These are phyloP conservation scores for Eupithecia vulgata DNA, from an alignment of 2,888 invertebrate genomes.

Conservation along the genomic window DNA sequence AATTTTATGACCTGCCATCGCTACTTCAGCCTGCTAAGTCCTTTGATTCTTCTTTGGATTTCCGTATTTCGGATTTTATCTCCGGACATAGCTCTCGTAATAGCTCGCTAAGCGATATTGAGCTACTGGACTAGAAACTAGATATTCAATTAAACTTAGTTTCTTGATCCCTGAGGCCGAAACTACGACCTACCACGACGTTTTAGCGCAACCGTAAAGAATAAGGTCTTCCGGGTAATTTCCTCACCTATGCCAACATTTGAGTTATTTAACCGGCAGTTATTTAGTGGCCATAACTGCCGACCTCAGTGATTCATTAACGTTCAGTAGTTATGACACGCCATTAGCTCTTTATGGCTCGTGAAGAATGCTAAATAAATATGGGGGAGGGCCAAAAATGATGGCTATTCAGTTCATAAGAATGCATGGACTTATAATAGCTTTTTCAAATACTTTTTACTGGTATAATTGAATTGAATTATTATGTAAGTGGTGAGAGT, in stretches of 20 bases:
- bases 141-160: not conserved
- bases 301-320: slow-evolving; percentile 61
- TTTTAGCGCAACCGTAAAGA: not conserved
- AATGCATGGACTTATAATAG: not conserved
- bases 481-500: no score
- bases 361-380: slow-evolving; percentile 53
- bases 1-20: no score
- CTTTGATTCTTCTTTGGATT: no score
- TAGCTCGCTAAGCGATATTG: no score
- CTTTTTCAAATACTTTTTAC: not conserved
- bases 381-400: slow-evolving; percentile 34
- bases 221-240: slow-evolving; percentile 44
- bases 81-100: no score
- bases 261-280: slow-evolving; percentile 50
- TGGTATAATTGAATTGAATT: no score
- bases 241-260: slow-evolving; percentile 47
- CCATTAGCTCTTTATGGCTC: slow-evolving; percentile 53
- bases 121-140: no score
- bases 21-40: no score
- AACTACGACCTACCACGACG: not conserved
- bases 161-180: not conserved
- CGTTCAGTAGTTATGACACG: slow-evolving; percentile 60
- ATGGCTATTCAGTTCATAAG: not conserved
- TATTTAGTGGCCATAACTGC: slow-evolving; percentile 58
- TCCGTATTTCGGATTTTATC: no score